These are phyloP conservation scores for Dromococcyx pavoninus DNA, from an alignment of 2,797 vertebrate species.

Conservation along the genomic window DNA sequence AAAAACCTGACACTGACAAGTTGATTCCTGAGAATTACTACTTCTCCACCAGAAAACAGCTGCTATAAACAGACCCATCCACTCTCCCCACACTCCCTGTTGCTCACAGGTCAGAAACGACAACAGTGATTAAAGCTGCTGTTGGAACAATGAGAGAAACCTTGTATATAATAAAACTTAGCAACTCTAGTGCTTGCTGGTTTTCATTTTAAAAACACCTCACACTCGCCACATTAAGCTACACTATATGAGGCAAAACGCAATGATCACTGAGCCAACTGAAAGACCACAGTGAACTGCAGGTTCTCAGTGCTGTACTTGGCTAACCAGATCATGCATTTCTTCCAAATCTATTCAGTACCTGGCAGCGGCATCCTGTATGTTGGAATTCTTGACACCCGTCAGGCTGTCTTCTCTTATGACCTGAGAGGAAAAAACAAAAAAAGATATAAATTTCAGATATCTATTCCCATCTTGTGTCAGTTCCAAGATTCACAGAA, in stretches of 20 bases:
- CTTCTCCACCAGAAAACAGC: not conserved
- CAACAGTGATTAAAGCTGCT: not conserved
- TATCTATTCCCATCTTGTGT: not conserved
- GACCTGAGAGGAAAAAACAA: conserved; percentile 71
- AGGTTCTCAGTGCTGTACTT: not conserved
- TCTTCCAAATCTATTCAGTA: conserved; percentile 52
- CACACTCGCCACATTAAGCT: not conserved
- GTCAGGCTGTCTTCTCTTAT: conserved; percentile 78
- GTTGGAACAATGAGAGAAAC: not conserved
- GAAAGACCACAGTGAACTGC: not conserved
- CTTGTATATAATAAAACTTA: not conserved
- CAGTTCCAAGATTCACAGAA: not conserved
- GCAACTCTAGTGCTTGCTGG: not conserved
- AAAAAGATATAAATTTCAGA: not conserved
- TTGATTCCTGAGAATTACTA: not conserved
- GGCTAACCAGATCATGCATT: accelerated
- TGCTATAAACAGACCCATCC: not conserved
- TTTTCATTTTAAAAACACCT: not conserved
- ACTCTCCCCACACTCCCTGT: not conserved
- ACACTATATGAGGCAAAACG: not conserved
- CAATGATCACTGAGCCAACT: not conserved
- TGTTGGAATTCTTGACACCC: conserved; percentile 82
- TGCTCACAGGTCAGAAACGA: not conserved
- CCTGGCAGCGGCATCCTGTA: conserved; percentile 84
- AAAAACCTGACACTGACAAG: too few species aligned